Conservation (phyloP, 2,888 invertebrate genomes). For the Polymixis flavicincta region DNA sequence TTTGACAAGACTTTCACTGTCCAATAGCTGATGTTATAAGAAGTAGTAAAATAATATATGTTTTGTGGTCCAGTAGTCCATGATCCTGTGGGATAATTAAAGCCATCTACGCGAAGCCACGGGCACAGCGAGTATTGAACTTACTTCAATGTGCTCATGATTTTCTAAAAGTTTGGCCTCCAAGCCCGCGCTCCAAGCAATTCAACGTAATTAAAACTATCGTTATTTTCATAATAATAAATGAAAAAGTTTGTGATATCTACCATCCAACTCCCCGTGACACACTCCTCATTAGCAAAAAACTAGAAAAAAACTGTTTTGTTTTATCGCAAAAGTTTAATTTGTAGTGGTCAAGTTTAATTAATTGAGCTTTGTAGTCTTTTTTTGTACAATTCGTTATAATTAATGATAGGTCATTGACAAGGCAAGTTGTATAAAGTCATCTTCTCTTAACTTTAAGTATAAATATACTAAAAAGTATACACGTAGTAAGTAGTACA, state of each 20-base stretch:
- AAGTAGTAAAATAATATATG: no score
- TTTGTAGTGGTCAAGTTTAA: background rate
- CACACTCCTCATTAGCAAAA: conserved; percentile 1
- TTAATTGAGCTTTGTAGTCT: background rate
- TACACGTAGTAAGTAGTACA: no score
- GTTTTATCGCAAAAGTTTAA: conserved; percentile 9
- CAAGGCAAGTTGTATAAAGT: no score
- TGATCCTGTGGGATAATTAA: no score
- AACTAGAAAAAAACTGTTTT: conserved; percentile 1
- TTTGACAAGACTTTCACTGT: no score
- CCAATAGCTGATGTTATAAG: no score
- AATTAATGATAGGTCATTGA: background rate
- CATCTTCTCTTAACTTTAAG: no score
- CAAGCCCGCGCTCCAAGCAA: background rate
- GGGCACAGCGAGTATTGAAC: background rate
- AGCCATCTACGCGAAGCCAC: no score
- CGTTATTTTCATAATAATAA: background rate
- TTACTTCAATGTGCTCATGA: background rate
- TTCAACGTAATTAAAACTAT: background rate
- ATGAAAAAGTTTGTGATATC: background rate
- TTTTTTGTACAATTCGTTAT: background rate
- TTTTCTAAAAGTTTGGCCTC: background rate
- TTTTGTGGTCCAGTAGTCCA: no score
- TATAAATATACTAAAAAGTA: no score
- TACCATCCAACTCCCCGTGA: background rate